Percentiles rank a stretch among this genome's conserved stretches.
These are phyloP conservation scores for Dryocosmus kuriphilus DNA, from an alignment of 2,888 invertebrate species.

Conservation along the genomic window DNA sequence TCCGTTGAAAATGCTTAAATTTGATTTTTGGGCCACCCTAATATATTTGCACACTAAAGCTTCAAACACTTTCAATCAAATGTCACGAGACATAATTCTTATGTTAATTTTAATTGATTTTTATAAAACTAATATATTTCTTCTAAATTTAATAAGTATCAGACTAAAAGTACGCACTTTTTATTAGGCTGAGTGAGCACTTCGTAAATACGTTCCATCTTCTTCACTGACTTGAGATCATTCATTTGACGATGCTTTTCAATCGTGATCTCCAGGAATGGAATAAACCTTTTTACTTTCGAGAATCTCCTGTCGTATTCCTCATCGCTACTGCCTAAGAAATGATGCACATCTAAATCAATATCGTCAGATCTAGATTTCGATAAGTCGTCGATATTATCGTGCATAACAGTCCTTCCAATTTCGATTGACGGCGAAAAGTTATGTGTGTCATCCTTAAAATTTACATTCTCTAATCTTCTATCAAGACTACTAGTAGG, in stretches of 20 bases:
- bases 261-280: slow-evolving; percentile 87
- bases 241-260: slow-evolving; percentile 59
- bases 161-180: slow-evolving; percentile 78
- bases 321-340: slow-evolving; percentile 59
- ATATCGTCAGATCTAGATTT: background rate
- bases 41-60: no score
- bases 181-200: slow-evolving; percentile 82
- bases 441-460: background rate
- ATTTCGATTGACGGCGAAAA: slow-evolving; percentile 16
- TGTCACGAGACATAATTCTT: no score
- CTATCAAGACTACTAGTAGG: background rate
- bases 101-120: no score
- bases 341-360: background rate
- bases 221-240: slow-evolving; percentile 80
- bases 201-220: slow-evolving; percentile 82
- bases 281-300: slow-evolving; percentile 85
- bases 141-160: no score
- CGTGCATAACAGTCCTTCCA: slow-evolving; percentile 16
- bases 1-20: no score
- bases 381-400: slow-evolving; percentile 19
- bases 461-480: background rate
- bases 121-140: no score
- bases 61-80: background rate
- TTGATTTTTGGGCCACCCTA: no score
- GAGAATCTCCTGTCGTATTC: slow-evolving; percentile 82